phyloP scores from a whole-genome alignment of 2,888 invertebrate species.

The Brachycybe producta region DNA sequence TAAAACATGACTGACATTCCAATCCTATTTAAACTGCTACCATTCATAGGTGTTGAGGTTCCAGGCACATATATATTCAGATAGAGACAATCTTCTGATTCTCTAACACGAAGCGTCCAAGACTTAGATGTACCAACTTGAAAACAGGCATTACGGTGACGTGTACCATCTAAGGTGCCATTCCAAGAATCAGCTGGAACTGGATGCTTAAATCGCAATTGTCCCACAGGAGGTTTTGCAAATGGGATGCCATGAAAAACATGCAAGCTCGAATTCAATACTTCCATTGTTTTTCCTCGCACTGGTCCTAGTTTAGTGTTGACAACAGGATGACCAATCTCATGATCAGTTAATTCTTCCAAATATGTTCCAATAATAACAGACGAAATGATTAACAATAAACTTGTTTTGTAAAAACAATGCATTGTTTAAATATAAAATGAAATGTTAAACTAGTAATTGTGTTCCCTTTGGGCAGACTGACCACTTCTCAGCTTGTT shows the following conservation, averaged over 20 bases:
- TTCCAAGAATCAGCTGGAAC: constrained; percentile 78
- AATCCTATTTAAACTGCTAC: too few relatives aligned
- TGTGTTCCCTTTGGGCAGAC: too few relatives aligned
- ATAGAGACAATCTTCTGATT: constrained; percentile 91
- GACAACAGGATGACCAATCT: constrained; percentile 42
- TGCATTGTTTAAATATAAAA: too few relatives aligned
- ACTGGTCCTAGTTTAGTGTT: constrained; percentile 70
- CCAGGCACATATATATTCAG: constrained; percentile 6
- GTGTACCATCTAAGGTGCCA: constrained; percentile 65
- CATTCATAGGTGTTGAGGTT: too few relatives aligned
- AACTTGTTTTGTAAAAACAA: too few relatives aligned
- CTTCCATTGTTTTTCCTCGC: constrained; percentile 63
- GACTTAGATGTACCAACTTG: constrained; percentile 84
- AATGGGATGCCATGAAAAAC: constrained; percentile 81
- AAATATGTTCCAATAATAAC: too few relatives aligned
- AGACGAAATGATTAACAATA: too few relatives aligned
- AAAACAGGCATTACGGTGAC: constrained; percentile 71
- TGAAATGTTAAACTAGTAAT: too few relatives aligned
- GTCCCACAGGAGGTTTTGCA: constrained; percentile 73
- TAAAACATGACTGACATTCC: constrained; percentile 41
- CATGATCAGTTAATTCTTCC: too few relatives aligned
- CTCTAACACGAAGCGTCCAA: constrained; percentile 93
- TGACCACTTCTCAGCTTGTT: too few relatives aligned
- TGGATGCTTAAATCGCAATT: constrained; percentile 67
- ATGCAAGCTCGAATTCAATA: constrained; percentile 71